Evolutionary conservation across 2,113 vertebrate genomes (phyloP).

Genomic region (Phalacrocorax pelagicus): DNA sequence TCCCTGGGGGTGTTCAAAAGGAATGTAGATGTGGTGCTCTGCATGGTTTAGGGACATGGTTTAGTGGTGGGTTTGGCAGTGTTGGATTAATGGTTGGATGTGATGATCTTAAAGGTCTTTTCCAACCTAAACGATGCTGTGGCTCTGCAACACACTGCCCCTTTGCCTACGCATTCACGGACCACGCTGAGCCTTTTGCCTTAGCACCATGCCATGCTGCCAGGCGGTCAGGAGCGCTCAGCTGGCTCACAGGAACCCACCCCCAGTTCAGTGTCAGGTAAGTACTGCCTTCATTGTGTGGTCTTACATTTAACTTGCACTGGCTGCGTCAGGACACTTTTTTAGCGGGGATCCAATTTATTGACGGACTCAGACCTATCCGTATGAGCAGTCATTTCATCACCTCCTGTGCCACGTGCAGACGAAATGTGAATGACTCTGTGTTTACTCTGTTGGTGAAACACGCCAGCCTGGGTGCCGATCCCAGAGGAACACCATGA

Average conservation of each 20-base stretch:
- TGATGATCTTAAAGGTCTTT: not conserved
- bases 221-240: accelerated
- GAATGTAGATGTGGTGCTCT: accelerated
- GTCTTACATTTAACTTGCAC: not conserved
- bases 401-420: not conserved
- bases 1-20: not conserved
- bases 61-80: not conserved
- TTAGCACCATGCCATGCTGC: too few species aligned
- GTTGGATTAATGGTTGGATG: too few species aligned
- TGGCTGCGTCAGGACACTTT: not conserved
- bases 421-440: accelerated
- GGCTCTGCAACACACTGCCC: not conserved
- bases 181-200: not conserved
- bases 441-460: not conserved
- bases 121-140: not conserved
- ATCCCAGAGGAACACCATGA: not conserved
- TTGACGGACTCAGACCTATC: too few species aligned
- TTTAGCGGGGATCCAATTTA: not conserved
- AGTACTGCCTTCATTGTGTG: accelerated
- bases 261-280: not conserved
- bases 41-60: accelerated
- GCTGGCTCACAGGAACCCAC: not conserved
- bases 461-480: too few species aligned
- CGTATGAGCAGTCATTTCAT: not conserved
- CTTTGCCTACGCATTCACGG: not conserved